These are phyloP conservation scores for Sprattus sprattus DNA, from an alignment of 2,113 vertebrate genomes.

Conservation along the genomic window DNA sequence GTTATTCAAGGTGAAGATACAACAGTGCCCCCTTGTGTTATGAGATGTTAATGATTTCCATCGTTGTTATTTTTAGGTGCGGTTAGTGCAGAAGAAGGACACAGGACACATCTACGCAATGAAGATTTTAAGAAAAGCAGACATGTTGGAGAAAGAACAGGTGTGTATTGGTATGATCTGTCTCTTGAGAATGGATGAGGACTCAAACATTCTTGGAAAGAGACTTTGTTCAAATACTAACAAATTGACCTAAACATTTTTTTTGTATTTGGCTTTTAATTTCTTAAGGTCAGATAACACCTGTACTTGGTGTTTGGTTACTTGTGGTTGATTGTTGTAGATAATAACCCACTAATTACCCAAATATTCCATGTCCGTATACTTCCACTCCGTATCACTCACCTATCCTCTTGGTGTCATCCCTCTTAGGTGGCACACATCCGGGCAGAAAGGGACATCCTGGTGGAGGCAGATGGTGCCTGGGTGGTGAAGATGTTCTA, in stretches of 20 bases:
- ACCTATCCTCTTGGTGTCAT: background rate
- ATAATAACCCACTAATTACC: background rate
- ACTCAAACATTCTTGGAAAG: background rate
- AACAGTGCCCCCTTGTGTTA: background rate
- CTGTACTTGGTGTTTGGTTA: too few relatives aligned
- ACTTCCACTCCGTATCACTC: background rate
- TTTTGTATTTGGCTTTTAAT: background rate
- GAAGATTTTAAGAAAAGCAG: conserved; percentile 96
- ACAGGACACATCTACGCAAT: conserved; percentile 99
- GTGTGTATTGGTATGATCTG: conserved; percentile 39
- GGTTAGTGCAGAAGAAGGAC: conserved; percentile 97
- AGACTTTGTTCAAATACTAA: background rate
- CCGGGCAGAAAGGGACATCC: conserved; percentile 93
- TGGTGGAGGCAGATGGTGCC: conserved; percentile 95
- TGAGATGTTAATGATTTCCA: background rate
- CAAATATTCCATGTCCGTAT: background rate
- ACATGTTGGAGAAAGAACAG: conserved; percentile 99
- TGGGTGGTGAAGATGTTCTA: conserved; percentile 99
- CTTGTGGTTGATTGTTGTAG: too few relatives aligned
- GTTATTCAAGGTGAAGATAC: background rate
- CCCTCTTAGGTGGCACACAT: conserved; percentile 89
- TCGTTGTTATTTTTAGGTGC: conserved; percentile 75
- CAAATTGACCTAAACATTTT: too few relatives aligned
- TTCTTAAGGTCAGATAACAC: background rate
- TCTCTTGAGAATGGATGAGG: background rate